Evolutionary conservation across 2,888 invertebrate genomes (phyloP).

Genomic region (Cremastobaeus sp.): DNA sequence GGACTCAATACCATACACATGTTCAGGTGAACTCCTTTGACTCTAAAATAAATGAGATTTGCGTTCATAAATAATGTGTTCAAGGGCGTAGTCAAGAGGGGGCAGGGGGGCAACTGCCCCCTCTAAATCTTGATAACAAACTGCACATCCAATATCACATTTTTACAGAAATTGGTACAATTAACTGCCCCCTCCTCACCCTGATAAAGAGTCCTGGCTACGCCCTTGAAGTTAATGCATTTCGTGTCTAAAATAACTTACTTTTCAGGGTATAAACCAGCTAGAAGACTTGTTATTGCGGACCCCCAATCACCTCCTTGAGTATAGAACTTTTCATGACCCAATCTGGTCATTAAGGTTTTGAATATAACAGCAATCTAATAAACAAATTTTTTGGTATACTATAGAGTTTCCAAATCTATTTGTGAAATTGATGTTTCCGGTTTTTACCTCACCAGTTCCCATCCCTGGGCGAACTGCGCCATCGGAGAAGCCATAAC

Average conservation of each 20-base stretch:
- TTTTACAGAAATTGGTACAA: too few species aligned
- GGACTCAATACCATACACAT: conserved; percentile 78
- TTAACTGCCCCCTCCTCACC: too few species aligned
- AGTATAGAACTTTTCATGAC: conserved; percentile 79
- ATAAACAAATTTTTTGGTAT: conserved; percentile 16
- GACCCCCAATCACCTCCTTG: conserved; percentile 85
- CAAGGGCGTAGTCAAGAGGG: too few species aligned
- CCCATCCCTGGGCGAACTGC: conserved; percentile 79
- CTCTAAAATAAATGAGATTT: conserved; percentile 70
- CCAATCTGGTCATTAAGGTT: conserved; percentile 81
- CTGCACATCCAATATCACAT: too few species aligned
- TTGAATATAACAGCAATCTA: conserved; percentile 78
- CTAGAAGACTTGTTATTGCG: conserved; percentile 78
- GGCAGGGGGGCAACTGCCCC: too few species aligned
- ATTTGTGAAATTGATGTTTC: background rate
- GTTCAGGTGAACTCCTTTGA: conserved; percentile 83
- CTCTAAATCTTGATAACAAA: too few species aligned
- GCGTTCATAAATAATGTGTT: too few species aligned
- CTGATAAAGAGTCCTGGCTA: too few species aligned
- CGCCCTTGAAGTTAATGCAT: too few species aligned
- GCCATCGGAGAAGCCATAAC: conserved; percentile 84
- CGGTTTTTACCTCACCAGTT: conserved; percentile 65
- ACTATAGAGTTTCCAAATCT: background rate
- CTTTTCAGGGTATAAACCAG: conserved; percentile 79
- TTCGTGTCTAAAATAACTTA: conserved; percentile 40